These are phyloP conservation scores for Idaea aversata DNA, from an alignment of 2,888 invertebrate genomes.

Conservation along the genomic window DNA sequence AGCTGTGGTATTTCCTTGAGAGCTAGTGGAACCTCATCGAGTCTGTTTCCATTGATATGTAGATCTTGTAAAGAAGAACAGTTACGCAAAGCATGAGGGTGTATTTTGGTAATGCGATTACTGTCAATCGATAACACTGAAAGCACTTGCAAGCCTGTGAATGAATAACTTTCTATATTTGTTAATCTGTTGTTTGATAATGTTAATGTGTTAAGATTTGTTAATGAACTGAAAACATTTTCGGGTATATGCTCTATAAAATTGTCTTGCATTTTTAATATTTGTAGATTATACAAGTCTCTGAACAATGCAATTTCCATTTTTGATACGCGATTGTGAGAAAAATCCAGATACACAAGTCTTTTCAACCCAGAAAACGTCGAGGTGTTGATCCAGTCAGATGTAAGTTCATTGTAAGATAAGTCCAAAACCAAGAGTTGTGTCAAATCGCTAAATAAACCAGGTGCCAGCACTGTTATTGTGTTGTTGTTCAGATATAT, in stretches of 20 bases:
- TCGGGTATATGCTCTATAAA: constrained; percentile 87
- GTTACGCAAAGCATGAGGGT: constrained; percentile 87
- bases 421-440: constrained; percentile 88
- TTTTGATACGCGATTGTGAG: constrained; percentile 87
- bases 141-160: constrained; percentile 87
- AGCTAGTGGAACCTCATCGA: constrained; percentile 87
- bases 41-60: constrained; percentile 90
- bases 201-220: constrained; percentile 89
- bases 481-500: constrained; percentile 91
- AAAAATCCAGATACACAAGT: constrained; percentile 88
- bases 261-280: constrained; percentile 89
- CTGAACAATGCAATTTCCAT: constrained; percentile 88
- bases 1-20: constrained; percentile 87
- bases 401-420: constrained; percentile 88
- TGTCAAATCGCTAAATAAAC: constrained; percentile 87
- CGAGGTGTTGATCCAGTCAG: constrained; percentile 90
- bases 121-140: constrained; percentile 89
- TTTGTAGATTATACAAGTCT: constrained; percentile 89
- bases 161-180: constrained; percentile 86
- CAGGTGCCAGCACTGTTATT: constrained; percentile 89
- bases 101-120: constrained; percentile 87
- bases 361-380: constrained; percentile 89
- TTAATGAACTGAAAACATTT: constrained; percentile 87
- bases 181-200: constrained; percentile 90
- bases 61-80: constrained; percentile 90